phyloP scores from a whole-genome alignment of 1,140 invertebrate genomes.

The Bombus superbus region DNA sequence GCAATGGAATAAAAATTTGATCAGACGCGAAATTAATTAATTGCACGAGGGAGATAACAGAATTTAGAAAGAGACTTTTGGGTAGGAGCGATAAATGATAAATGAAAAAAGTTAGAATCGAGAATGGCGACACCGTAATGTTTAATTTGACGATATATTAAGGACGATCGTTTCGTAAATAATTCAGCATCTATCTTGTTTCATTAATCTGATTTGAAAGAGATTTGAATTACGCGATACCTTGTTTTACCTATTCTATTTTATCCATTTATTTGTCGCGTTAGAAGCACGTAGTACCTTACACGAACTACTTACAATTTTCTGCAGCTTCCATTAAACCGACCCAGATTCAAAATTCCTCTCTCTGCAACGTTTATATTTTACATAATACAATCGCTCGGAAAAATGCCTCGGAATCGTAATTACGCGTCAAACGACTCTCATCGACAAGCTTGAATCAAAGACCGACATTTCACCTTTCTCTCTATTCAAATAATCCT shows the following conservation, averaged over 20 bases:
- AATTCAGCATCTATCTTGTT: neutral
- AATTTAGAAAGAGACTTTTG: too few species aligned
- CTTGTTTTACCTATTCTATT: neutral
- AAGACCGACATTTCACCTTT: neutral
- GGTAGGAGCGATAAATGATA: neutral
- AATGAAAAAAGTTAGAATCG: neutral
- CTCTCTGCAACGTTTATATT: neutral
- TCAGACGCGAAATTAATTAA: neutral
- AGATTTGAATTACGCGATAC: neutral
- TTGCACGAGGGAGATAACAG: too few species aligned
- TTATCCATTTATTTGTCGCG: neutral
- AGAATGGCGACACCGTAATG: neutral
- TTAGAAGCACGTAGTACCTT: neutral
- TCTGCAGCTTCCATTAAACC: too few species aligned
- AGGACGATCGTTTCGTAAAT: neutral
- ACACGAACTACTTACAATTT: neutral
- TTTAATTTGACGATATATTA: neutral
- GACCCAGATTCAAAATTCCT: neutral
- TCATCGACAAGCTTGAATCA: neutral
- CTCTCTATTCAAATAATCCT: neutral
- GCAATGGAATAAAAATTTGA: neutral
- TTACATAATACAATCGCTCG: neutral
- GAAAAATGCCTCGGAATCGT: neutral
- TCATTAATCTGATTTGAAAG: neutral
- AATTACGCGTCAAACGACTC: too few species aligned